Evolutionary conservation across 2,113 vertebrate species (phyloP).

Genomic region (Oryzias woworae): DNA sequence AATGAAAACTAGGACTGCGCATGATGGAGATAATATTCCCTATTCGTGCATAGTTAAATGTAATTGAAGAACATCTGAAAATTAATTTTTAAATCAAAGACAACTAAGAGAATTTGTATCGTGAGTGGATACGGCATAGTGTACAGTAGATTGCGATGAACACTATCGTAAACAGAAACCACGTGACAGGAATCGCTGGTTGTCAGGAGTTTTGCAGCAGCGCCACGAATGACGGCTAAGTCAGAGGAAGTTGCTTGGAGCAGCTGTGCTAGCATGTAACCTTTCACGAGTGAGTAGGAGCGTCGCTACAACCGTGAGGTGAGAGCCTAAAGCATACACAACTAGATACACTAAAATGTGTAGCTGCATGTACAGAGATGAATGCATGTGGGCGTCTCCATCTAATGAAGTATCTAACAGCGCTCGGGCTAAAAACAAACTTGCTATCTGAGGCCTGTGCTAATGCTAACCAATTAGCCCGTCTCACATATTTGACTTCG

Average conservation of each 20-base stretch:
- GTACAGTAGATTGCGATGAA: too few relatives aligned
- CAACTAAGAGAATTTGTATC: too few relatives aligned
- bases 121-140: too few relatives aligned
- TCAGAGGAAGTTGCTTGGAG: slow-evolving; percentile 65
- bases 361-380: background rate
- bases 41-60: too few relatives aligned
- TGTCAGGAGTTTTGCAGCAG: slow-evolving; percentile 61
- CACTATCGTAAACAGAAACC: slow-evolving; percentile 63
- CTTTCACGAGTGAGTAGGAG: slow-evolving; percentile 31
- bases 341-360: background rate
- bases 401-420: slow-evolving; percentile 18
- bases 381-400: slow-evolving; percentile 26
- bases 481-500: slow-evolving; percentile 21
- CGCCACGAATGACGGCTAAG: slow-evolving; percentile 63
- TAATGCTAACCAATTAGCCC: slow-evolving; percentile 43
- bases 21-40: too few relatives aligned
- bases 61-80: too few relatives aligned
- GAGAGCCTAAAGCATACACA: background rate
- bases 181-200: slow-evolving; percentile 53
- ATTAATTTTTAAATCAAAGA: too few relatives aligned
- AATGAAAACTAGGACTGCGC: too few relatives aligned
- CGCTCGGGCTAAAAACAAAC: slow-evolving; percentile 58
- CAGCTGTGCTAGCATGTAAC: slow-evolving; percentile 66
- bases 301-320: slow-evolving; percentile 31
- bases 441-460: slow-evolving; percentile 56